A percentile compares a stretch with the other conserved stretches of the same genome.
Evolutionary conservation across 2,113 vertebrate genomes (phyloP).

Genomic region (Hippocampus comes): DNA sequence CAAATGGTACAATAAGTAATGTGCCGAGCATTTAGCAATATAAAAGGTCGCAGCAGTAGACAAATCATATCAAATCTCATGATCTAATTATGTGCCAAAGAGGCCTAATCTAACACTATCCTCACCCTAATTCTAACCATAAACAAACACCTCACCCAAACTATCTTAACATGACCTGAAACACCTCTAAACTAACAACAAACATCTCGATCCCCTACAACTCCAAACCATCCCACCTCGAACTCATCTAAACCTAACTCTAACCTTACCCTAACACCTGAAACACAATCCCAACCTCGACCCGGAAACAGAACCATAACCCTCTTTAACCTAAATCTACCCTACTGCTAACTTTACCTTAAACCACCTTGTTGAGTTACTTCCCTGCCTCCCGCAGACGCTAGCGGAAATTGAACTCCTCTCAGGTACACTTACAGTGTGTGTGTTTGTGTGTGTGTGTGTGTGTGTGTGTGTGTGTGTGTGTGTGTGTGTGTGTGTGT

Average conservation of each 20-base stretch:
- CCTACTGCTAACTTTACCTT: slow-evolving; percentile 26
- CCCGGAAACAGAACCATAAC: background rate
- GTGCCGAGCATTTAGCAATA: too few species aligned
- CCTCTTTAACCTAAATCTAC: background rate
- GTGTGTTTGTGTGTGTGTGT: slow-evolving; percentile 28
- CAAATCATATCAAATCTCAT: too few species aligned
- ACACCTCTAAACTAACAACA: too few species aligned
- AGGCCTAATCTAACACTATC: too few species aligned
- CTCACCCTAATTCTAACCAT: background rate
- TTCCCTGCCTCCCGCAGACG: slow-evolving; percentile 27
- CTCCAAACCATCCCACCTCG: background rate
- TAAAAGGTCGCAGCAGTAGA: too few species aligned
- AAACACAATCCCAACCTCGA: background rate
- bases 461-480: slow-evolving; percentile 25
- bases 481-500: slow-evolving; percentile 5
- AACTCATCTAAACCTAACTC: too few species aligned
- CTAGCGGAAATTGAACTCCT: slow-evolving; percentile 29
- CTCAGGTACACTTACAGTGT: slow-evolving; percentile 15
- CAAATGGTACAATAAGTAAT: too few species aligned
- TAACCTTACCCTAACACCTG: background rate
- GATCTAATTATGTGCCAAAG: too few species aligned
- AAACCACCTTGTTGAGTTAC: slow-evolving; percentile 46
- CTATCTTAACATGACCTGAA: background rate
- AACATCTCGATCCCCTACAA: background rate
- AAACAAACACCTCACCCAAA: background rate